These are phyloP conservation scores for Dallia pectoralis DNA, from an alignment of 2,797 vertebrate genomes.

Conservation along the genomic window DNA sequence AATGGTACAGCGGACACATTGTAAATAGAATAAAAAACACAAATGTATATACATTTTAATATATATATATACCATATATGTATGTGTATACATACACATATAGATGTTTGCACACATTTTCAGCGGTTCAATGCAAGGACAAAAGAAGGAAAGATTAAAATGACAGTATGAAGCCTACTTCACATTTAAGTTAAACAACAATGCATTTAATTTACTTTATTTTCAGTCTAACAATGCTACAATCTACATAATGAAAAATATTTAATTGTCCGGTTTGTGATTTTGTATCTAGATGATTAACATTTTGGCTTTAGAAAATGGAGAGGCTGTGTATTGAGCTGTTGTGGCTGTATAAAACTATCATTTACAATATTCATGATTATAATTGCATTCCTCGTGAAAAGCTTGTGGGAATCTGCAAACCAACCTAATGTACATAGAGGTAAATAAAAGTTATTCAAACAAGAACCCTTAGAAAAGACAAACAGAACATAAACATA, in stretches of 20 bases:
- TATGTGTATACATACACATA: conserved; percentile 61
- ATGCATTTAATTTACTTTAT: conserved; percentile 39
- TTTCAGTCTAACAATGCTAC: conserved; percentile 40
- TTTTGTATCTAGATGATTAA: conserved; percentile 38
- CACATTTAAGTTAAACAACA: conserved; percentile 41
- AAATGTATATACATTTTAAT: conserved; percentile 70
- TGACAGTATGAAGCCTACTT: conserved; percentile 33
- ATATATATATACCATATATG: conserved; percentile 71
- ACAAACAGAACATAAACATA: conserved; percentile 43
- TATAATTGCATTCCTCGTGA: conserved; percentile 34
- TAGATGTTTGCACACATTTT: conserved; percentile 55
- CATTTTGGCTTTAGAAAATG: conserved; percentile 22
- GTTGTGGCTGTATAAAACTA: conserved; percentile 18
- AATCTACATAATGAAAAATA: conserved; percentile 38
- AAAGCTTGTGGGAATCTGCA: conserved; percentile 41
- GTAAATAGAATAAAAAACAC: conserved; percentile 71
- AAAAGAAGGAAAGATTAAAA: conserved; percentile 43
- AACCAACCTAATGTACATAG: conserved; percentile 50
- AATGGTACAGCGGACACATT: conserved; percentile 86
- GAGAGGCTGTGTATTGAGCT: conserved; percentile 6
- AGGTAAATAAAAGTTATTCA: conserved; percentile 44
- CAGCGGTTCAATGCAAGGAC: conserved; percentile 68
- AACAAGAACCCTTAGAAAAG: conserved; percentile 46
- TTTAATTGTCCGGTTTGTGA: conserved; percentile 42
- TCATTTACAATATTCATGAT: conserved; percentile 20